phyloP scores from a whole-genome alignment of 2,113 vertebrate species.

The Gopherus flavomarginatus region DNA sequence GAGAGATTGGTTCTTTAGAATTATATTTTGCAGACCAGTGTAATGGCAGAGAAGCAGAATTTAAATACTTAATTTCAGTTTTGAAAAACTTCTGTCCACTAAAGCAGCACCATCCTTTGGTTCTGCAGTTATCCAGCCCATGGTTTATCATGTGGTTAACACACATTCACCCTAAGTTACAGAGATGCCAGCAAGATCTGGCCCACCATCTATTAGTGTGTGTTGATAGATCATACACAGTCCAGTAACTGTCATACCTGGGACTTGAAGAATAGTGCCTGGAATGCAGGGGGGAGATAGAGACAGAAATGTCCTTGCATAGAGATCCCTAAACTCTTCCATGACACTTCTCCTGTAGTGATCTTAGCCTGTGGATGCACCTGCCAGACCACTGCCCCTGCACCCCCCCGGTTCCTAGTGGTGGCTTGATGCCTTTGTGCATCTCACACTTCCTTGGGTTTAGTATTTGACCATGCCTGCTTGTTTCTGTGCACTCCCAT shows the following conservation, averaged over 20 bases:
- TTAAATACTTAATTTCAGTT: neutral
- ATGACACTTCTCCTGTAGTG: neutral
- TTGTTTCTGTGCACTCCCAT: constrained; percentile 6
- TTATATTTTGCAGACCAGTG: neutral
- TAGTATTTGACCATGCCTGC: neutral
- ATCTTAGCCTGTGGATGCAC: neutral
- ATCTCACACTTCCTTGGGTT: constrained; percentile 32
- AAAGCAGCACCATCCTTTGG: neutral
- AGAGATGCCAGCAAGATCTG: neutral
- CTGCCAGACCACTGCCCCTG: neutral
- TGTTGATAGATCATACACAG: neutral
- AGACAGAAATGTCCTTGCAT: neutral
- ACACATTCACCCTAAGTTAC: neutral
- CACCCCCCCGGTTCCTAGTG: neutral
- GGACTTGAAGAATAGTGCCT: neutral
- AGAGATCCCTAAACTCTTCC: neutral
- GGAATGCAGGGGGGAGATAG: neutral
- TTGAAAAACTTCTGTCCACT: neutral
- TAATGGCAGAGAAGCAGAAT: neutral
- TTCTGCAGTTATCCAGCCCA: neutral
- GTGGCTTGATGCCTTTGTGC: neutral
- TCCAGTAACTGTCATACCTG: rapidly evolving
- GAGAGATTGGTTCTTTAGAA: neutral
- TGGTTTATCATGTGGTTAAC: neutral
- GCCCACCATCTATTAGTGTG: neutral